These are phyloP conservation scores for Hanleya hanleyi DNA, from an alignment of 2,888 invertebrate species.

Conservation along the genomic window DNA sequence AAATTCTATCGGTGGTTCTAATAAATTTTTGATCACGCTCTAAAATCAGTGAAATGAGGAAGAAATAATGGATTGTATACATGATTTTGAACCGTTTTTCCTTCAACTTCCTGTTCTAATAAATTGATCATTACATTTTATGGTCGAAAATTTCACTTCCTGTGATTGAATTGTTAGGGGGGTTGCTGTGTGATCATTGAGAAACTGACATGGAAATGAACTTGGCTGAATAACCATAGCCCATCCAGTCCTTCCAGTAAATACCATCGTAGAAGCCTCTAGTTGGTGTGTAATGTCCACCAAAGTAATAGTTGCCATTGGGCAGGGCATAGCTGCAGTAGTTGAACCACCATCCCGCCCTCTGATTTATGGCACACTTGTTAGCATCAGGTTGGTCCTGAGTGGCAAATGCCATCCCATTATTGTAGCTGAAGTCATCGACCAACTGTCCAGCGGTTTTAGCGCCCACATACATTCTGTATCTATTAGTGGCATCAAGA, in stretches of 20 bases:
- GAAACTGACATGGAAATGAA: slow-evolving; percentile 51
- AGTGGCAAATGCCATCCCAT: slow-evolving; percentile 52
- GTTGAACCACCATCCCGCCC: slow-evolving; percentile 67
- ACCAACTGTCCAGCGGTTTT: slow-evolving; percentile 37
- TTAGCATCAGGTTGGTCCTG: slow-evolving; percentile 48
- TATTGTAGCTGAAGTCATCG: slow-evolving; percentile 56
- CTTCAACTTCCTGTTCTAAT: too few relatives aligned
- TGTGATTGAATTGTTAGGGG: too few relatives aligned
- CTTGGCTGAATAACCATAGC: slow-evolving; percentile 59
- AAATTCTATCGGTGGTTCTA: too few relatives aligned
- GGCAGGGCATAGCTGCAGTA: slow-evolving; percentile 54
- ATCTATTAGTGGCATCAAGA: slow-evolving; percentile 24
- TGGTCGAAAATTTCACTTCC: too few relatives aligned
- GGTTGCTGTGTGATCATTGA: too few relatives aligned
- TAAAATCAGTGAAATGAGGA: too few relatives aligned
- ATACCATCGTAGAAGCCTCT: slow-evolving; percentile 57
- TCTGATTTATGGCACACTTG: slow-evolving; percentile 54
- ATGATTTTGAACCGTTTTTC: too few relatives aligned
- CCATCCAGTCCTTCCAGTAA: slow-evolving; percentile 60
- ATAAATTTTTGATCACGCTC: too few relatives aligned
- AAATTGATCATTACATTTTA: too few relatives aligned
- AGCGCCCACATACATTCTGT: slow-evolving; percentile 39
- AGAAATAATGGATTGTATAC: too few relatives aligned
- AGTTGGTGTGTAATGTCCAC: slow-evolving; percentile 50
- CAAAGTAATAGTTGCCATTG: slow-evolving; percentile 59